Base-by-base conservation (phyloP, 2,797 vertebrate species). In the Pachyuromys duprasi region DNA sequence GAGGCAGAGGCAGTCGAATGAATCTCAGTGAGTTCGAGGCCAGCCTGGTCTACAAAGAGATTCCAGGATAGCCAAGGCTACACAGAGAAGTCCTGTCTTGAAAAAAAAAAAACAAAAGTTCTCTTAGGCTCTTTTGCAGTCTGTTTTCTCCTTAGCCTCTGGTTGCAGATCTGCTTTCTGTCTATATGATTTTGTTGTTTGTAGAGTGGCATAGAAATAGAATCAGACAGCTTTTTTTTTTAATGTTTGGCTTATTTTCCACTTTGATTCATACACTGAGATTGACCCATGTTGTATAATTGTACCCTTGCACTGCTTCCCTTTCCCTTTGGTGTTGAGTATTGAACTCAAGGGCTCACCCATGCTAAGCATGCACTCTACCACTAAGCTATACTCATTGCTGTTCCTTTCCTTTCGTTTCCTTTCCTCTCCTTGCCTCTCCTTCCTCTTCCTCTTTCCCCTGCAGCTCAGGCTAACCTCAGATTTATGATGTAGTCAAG, bases 181-280 rank as follows among this genome's bases (percentile, higher is more conserved):
- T 91, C 17, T 89, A 22, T n/a, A 49, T 80, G 65, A 45, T 86
- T 75, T 89, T 94, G 36, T 92, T 14, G 72, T 86, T 92, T 75
- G 55, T 82, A 72, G 75, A 70, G 31, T 81, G n/a, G 45, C 67
- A 81, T 82, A 45, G 63, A 86, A 86, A 63, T 95, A 53, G 42
- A 90, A 72, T 83, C 69, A n/a, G 57, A 67, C 33, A 72, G 28
- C 76, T 63, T 36, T 18, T 18, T 57, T 57, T 57, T 74, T 74
- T 8, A 75, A 36, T 60, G 69, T 22, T 55, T 82, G 75, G 8
- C 31, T 90, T 91, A 62, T 62, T 96, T 93, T 92, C 76, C 33
- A 93, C 24, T 82, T 82, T 45, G 75, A 69, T 57, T 82, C 67
- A 82, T 39, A 53, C 26, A 28, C 69, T 95, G 65, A 90, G 76